These are phyloP conservation scores for Pseudomyrmex flavicornis DNA, from an alignment of 1,140 invertebrate species.

Conservation along the genomic window DNA sequence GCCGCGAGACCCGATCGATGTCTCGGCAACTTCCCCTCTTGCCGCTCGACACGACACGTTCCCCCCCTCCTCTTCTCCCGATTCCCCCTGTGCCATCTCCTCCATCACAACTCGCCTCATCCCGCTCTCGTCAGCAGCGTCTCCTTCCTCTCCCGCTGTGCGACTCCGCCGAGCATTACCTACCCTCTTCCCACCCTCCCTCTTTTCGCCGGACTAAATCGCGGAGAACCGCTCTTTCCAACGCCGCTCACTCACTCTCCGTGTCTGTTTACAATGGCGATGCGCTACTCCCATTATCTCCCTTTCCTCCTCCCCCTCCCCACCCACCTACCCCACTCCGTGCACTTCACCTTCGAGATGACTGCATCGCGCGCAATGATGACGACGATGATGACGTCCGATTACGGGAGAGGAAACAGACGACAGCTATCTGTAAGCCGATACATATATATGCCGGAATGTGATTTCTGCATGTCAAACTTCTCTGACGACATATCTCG, in stretches of 20 bases:
- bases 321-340: background rate
- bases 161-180: conserved; percentile 49
- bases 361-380: conserved; percentile 50
- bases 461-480: background rate
- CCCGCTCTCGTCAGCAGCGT: conserved; percentile 53
- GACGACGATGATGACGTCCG: conserved; percentile 20
- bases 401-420: background rate
- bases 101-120: conserved; percentile 58
- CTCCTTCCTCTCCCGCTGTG: conserved; percentile 64
- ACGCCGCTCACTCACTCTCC: conserved; percentile 68
- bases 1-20: conserved; percentile 84
- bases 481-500: background rate
- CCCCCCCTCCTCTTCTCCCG: conserved; percentile 45
- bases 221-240: conserved; percentile 79
- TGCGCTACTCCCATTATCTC: conserved; percentile 80
- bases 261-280: conserved; percentile 83
- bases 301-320: background rate
- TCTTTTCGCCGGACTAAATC: conserved; percentile 78
- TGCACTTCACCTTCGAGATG: conserved; percentile 77
- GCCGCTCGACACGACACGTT: conserved; percentile 67
- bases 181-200: conserved; percentile 60
- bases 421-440: background rate
- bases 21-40: conserved; percentile 83
- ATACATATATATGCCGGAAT: background rate
- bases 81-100: conserved; percentile 33